These are phyloP conservation scores for Troglohyphantes excavatus DNA, from an alignment of 2,888 invertebrate genomes.

Conservation along the genomic window DNA sequence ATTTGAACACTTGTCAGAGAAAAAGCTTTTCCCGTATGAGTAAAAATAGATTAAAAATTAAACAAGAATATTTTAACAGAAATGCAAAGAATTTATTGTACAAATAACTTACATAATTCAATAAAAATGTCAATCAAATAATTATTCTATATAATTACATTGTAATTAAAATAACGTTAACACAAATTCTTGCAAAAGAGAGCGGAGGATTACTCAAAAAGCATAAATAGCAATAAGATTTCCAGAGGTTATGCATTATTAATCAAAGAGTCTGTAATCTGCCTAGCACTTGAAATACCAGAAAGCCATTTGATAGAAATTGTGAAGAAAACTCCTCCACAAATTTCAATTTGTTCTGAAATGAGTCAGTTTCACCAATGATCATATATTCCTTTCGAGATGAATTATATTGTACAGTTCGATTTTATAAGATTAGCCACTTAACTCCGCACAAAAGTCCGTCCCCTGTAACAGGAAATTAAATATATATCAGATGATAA, in stretches of 20 bases:
- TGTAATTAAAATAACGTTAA: slow-evolving; percentile 24
- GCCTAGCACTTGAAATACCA: slow-evolving; percentile 30
- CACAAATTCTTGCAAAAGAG: slow-evolving; percentile 30
- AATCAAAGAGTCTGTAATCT: slow-evolving; percentile 48
- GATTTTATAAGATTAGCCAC: slow-evolving; percentile 39
- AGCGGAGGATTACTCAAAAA: slow-evolving; percentile 33
- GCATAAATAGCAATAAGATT: slow-evolving; percentile 28
- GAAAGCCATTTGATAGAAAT: slow-evolving; percentile 32
- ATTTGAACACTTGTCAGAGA: no score
- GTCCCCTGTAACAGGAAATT: slow-evolving; percentile 56
- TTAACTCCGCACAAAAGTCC: slow-evolving; percentile 74
- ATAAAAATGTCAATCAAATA: slow-evolving; percentile 37
- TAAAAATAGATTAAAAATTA: background rate
- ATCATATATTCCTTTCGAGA: slow-evolving; percentile 29
- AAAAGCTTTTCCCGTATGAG: no score
- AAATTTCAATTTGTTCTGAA: slow-evolving; percentile 31
- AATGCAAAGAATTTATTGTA: slow-evolving; percentile 70
- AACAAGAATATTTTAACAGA: slow-evolving; percentile 28
- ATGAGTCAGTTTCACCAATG: slow-evolving; percentile 41
- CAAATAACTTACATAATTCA: slow-evolving; percentile 74
- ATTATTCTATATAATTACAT: slow-evolving; percentile 41
- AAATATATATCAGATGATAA: background rate
- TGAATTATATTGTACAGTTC: slow-evolving; percentile 65
- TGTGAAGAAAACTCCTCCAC: slow-evolving; percentile 6
- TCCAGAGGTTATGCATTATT: slow-evolving; percentile 17